Percentiles rank a stretch among this genome's conserved stretches.
Evolutionary conservation across 2,888 invertebrate genomes (phyloP).

Genomic region (Panorpa germanica): DNA sequence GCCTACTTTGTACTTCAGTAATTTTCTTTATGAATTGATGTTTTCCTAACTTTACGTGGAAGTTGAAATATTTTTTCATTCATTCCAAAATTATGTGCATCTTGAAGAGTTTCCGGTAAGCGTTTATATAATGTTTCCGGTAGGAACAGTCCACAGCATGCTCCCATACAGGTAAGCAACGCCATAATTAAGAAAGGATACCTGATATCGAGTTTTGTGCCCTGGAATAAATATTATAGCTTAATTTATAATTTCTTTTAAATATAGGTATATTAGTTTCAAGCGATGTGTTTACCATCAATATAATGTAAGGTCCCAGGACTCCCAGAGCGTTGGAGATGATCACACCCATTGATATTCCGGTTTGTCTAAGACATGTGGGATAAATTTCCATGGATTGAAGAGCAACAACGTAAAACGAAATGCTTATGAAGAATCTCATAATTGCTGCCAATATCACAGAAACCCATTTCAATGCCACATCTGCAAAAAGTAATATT

Average conservation of each 20-base stretch:
- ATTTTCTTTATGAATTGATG: too few relatives aligned
- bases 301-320: constrained; percentile 38
- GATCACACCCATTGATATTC: constrained; percentile 36
- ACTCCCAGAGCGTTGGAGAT: constrained; percentile 32
- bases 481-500: constrained; percentile 13
- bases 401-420: constrained; percentile 36
- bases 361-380: constrained; percentile 43
- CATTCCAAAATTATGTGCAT: constrained; percentile 35
- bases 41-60: not conserved
- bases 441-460: constrained; percentile 21
- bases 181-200: constrained; percentile 25
- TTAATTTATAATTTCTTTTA: not conserved
- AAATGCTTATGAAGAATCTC: constrained; percentile 31
- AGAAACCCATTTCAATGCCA: constrained; percentile 13
- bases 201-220: constrained; percentile 24
- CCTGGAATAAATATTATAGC: constrained; percentile 15
- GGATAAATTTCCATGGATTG: constrained; percentile 47
- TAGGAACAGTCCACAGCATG: constrained; percentile 28
- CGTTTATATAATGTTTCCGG: constrained; percentile 43
- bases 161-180: constrained; percentile 25
- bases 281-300: constrained; percentile 24
- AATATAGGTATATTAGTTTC: not conserved
- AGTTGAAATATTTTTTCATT: constrained; percentile 17
- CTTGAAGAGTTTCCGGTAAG: constrained; percentile 41
- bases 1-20: too few relatives aligned